A percentile compares a stretch with the other conserved stretches of the same genome.
phyloP scores from a whole-genome alignment of 2,113 vertebrate genomes.

The Callaeas wilsoni region DNA sequence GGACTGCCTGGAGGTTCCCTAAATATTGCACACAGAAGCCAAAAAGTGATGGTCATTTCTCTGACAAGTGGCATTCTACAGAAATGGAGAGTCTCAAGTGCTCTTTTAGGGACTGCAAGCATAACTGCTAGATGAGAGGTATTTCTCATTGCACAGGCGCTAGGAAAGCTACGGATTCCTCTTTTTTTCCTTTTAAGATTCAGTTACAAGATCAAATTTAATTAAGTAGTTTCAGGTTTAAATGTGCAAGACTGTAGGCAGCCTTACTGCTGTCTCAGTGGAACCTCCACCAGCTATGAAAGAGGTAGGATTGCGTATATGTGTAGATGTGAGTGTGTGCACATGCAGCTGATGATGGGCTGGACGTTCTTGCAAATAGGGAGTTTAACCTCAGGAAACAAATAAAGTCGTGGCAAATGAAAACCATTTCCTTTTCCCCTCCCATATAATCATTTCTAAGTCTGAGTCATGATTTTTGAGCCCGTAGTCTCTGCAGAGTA shows the following conservation, averaged over 20 bases:
- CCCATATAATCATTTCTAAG: not conserved
- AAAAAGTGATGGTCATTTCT: not conserved
- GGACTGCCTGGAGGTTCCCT: not conserved
- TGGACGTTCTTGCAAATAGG: not conserved
- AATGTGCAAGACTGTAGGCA: not conserved
- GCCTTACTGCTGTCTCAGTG: not conserved
- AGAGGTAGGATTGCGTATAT: not conserved
- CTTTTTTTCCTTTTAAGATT: not conserved
- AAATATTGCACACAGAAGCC: not conserved
- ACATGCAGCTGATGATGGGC: not conserved
- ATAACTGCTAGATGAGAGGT: not conserved
- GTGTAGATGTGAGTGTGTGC: not conserved
- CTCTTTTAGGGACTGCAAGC: not conserved
- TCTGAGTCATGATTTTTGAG: not conserved
- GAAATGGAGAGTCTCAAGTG: not conserved
- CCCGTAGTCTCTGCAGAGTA: not conserved
- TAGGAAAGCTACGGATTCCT: not conserved
- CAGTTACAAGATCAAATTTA: not conserved
- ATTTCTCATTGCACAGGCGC: not conserved
- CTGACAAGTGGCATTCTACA: not conserved
- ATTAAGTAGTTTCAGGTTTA: not conserved
- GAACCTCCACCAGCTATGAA: not conserved
- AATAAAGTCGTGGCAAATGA: not conserved
- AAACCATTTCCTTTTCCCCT: not conserved
- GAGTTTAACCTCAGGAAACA: no score